Evolutionary conservation across 1,140 invertebrate species (phyloP), one percentile per base, ranked within the genome.

Genomic region (Lepidurus arcticus): DNA sequence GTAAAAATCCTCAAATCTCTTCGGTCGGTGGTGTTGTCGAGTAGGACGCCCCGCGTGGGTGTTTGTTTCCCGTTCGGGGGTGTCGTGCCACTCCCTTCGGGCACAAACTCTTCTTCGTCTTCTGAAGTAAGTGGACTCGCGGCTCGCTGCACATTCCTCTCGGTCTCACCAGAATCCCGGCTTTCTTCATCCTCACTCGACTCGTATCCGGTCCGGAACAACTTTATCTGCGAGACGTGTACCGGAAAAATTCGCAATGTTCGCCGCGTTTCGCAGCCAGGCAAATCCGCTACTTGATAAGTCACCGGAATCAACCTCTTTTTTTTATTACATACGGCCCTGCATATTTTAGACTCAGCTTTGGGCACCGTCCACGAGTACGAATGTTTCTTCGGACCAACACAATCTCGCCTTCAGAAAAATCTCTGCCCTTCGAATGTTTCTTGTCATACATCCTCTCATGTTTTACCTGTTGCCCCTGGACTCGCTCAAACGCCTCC

Each of bases 341-440:
- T 1, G 26, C 47, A 44, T 76, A 76, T 47, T 76, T 76, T 24
- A 44, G 75, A 11, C 44, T 6, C 11, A 76, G 45, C 44, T 47
- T 76, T 16, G 44, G 44, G 6, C 44, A 45, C n/a, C 44, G 34
- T 16, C 43, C 75, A 8, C 47, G 44, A 7, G 24, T 11, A 24
- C 47, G 44, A 11, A 76, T 6, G 43, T 45, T 45, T 26, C 75
- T 43, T 21, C 75, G 75, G 43, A 76, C 75, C 47, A 76, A 45
- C 21, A 76, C 75, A 76, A 76, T 24, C 4, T 76, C 75, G 26
- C 75, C 75, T 45, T 10, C 10, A 21, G 4, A 6, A 24, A 45
- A 76, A 43, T 43, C 24, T 43, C 47, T 76, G 10, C 16, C 44
- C 44, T 43, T 21, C 11, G n/a, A 45, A 13, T 9, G 44, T 1